Evolutionary conservation across 1,140 invertebrate genomes (phyloP), one percentile per base, ranked within the genome.

Genomic region (Pseudomyrmex dendroicus): DNA sequence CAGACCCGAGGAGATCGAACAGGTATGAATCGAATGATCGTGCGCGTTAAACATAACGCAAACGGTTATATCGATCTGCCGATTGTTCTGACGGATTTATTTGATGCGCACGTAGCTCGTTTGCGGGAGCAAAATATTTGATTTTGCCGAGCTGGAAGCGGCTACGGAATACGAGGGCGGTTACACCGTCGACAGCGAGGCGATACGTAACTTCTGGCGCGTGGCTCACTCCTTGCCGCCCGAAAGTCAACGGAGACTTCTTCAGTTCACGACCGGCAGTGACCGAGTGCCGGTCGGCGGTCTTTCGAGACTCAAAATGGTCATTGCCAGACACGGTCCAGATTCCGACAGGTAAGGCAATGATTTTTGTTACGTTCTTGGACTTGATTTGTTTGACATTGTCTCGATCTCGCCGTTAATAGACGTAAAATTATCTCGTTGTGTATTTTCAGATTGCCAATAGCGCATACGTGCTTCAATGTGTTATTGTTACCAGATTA

Each of bases 381-480:
- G 35, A 35, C 35, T 35, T 7, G 4, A 25, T 25, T 9, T 15
- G 8, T 25, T 25, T 25, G 13, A 22, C 17, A 59, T 9, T 5
- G 5, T 52, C 17, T 50, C n/a, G 44, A 44, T 35, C 3, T 54
- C 35, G 35, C 35, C 35, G 12, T 66, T 67, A 7, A 15, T 35
- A 67, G 8, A 35, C 3, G 5, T 7, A 5, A 35, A 35, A 35
- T 35, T 7, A 4, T 54, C 17, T 25, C 76, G 10, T n/a, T 91
- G 4, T 68, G 15, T 56, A 8, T 73, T 87, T 94, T 56, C 87
- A 95, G 97, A 44, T 94, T 98, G 89, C 97, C 97, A 50, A 97
- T 97, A 17, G 97, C 97, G 10, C 99, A 99, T 92, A 99, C 99
- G 0, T 99, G 99, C 94, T 99, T 99, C 94, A 99, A 99, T 93